phyloP scores from a whole-genome alignment of 2,797 vertebrate species.

The Dromococcyx pavoninus region DNA sequence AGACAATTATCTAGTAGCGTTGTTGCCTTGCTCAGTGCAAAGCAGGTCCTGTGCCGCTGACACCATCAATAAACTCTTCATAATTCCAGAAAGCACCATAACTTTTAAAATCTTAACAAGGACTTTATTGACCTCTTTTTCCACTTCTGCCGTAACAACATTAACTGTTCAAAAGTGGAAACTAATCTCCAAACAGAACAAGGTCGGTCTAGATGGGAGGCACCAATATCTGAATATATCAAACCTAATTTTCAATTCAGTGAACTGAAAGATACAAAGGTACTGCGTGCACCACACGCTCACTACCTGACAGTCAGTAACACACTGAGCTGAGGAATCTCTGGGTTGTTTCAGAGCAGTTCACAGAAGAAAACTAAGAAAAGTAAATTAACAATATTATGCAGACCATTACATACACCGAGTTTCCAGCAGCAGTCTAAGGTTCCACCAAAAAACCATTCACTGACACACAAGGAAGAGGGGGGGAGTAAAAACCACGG shows the following conservation, averaged over 20 bases:
- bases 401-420: not conserved
- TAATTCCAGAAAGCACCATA: not conserved
- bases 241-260: not conserved
- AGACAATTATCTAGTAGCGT: not conserved
- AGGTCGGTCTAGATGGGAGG: not conserved
- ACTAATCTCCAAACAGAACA: not conserved
- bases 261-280: not conserved
- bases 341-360: not conserved
- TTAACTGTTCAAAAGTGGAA: not conserved
- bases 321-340: not conserved
- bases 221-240: not conserved
- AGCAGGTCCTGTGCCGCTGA: not conserved
- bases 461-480: not conserved
- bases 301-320: not conserved
- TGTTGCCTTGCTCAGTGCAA: not conserved
- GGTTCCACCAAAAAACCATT: not conserved
- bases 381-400: not conserved
- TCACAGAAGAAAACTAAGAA: not conserved
- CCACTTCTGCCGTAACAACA: not conserved
- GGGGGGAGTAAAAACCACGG: rapidly evolving
- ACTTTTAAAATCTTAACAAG: not conserved
- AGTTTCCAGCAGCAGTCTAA: not conserved
- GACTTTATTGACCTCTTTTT: constrained; percentile 7
- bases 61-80: not conserved
- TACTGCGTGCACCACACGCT: not conserved